phyloP scores from a whole-genome alignment of 2,797 vertebrate genomes.

The Linurgus olivaceus region DNA sequence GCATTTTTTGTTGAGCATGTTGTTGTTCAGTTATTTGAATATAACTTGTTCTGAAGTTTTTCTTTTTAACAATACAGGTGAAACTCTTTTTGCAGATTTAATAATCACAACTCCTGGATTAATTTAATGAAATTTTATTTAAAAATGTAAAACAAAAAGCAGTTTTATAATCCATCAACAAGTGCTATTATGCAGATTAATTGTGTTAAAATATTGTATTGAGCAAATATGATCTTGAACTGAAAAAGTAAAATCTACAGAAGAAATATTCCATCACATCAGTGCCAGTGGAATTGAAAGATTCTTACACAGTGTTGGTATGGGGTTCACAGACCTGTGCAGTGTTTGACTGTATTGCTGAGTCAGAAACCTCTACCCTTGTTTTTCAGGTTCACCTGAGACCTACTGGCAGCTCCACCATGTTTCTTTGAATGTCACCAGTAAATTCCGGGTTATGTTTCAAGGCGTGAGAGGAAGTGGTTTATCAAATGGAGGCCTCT shows the following conservation, averaged over 20 bases:
- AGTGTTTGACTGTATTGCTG: neutral
- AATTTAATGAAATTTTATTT: neutral
- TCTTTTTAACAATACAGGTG: neutral
- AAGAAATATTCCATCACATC: neutral
- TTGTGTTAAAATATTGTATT: neutral
- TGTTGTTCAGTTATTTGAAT: neutral
- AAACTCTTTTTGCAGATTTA: neutral
- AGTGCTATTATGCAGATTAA: neutral
- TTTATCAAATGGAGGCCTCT: slow-evolving; percentile 80
- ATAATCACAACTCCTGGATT: neutral
- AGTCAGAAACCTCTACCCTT: neutral
- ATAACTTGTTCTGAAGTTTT: neutral
- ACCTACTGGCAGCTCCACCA: slow-evolving; percentile 87
- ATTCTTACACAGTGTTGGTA: neutral
- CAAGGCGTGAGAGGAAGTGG: slow-evolving; percentile 73
- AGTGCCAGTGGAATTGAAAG: neutral
- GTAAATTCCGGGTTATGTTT: slow-evolving; percentile 87
- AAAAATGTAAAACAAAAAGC: neutral
- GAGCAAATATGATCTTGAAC: neutral
- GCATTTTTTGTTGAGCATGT: neutral
- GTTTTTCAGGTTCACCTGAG: slow-evolving; percentile 70
- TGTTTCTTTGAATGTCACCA: slow-evolving; percentile 75
- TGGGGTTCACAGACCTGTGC: neutral
- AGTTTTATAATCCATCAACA: neutral
- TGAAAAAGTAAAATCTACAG: neutral